Base-by-base conservation (phyloP, 2,113 vertebrate genomes). In the Mesocricetus auratus region DNA sequence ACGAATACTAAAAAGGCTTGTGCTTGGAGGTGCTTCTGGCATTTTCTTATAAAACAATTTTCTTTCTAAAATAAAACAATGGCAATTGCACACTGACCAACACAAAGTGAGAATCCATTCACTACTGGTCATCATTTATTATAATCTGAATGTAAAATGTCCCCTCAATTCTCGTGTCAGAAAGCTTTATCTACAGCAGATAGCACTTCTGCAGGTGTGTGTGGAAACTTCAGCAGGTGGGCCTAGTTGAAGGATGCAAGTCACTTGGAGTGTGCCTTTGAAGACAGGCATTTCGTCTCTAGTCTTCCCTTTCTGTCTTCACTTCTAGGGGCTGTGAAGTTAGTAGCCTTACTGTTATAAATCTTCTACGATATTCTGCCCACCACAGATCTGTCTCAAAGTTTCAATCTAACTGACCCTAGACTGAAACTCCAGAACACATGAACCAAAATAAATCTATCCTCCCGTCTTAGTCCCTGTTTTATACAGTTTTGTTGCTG, bases 1-100 rank as follows among this genome's bases (percentile, higher is more conserved):
- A 94, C 88, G 96, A 97, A 97, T 96, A 77, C 93, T 95, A 89
- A 92, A 96, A 95, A 94, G 71, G 56, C 75, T 96, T 96, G 79
- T 90, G 39, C 86, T 94, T 81, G 79, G 83, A 94, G 85, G 39
- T 50, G 13, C 85, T 95, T 81, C 85, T 90, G 69, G 50, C 31
- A 90, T 79, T 94, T 95, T 97, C 66, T 91, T 50, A 79, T 31
- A 36, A 89, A 71, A 93, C 6, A 42, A 42, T 92, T 94, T 79
- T 90, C 64, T 75, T 90, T 79, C 36, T 9, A 36, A 36, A 89
- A 58, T 89, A 74, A 90, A 94, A 86, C 92, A 82, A 91, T 47
- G 26, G 11, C 0, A 2, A 58, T 47, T 86, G 39, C 66, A 50
- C 74, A 62, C 29, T 86, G 81, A 90, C 89, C 89, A 83, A 94